Conservation (phyloP, 1,140 invertebrate genomes). For the Schmidtea mediterranea region DNA sequence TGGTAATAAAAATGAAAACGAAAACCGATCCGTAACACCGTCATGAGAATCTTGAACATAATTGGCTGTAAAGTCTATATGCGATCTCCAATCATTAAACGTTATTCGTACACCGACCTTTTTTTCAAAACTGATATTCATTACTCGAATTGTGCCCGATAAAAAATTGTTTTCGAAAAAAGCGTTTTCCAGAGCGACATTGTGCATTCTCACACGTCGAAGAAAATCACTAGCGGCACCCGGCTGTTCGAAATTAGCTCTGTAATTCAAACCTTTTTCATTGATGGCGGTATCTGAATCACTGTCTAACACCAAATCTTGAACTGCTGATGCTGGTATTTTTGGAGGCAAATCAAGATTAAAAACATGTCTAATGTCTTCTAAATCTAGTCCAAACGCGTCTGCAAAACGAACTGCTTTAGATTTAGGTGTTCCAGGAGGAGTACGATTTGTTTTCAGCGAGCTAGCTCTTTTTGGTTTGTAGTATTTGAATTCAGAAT, state of each 20-base stretch:
- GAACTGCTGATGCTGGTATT: conserved; percentile 21
- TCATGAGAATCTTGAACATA: conserved; percentile 66
- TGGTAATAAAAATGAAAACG: conserved; percentile 43
- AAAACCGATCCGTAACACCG: conserved; percentile 53
- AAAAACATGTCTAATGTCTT: conserved; percentile 40
- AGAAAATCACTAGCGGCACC: conserved; percentile 44
- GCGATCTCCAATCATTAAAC: conserved; percentile 53
- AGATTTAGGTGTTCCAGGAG: conserved; percentile 36
- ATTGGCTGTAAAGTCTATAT: conserved; percentile 42
- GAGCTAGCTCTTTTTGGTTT: conserved; percentile 31
- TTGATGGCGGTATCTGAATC: conserved; percentile 11
- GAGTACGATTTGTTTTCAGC: conserved; percentile 61
- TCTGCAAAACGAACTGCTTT: conserved; percentile 85
- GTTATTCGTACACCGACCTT: conserved; percentile 57
- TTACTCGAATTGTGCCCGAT: conserved; percentile 53
- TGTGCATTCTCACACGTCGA: conserved; percentile 39
- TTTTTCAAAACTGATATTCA: conserved; percentile 70
- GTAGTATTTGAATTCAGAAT: not conserved
- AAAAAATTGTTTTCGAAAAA: conserved; percentile 34
- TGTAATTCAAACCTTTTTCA: conserved; percentile 22
- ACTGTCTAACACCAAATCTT: conserved; percentile 15
- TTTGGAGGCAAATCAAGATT: conserved; percentile 20
- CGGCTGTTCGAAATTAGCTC: conserved; percentile 55
- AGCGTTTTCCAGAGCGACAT: conserved; percentile 54
- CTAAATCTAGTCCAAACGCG: conserved; percentile 62